These are phyloP conservation scores for Anarhynchus alexandrinus DNA, from an alignment of 2,113 vertebrate genomes.

Conservation along the genomic window DNA sequence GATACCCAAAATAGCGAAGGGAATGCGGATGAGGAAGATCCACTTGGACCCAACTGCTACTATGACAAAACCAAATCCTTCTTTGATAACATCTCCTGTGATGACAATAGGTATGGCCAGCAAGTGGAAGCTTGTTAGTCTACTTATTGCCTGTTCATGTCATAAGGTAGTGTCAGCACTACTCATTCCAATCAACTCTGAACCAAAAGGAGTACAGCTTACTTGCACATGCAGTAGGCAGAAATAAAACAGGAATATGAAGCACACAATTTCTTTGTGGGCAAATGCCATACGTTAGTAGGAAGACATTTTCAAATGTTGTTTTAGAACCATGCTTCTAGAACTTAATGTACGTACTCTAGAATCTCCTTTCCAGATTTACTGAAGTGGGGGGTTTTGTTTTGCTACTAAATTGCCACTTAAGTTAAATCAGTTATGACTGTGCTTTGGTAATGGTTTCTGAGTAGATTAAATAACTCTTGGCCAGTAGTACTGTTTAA, in stretches of 20 bases:
- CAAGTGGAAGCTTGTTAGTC: not conserved
- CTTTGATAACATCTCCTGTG: slow-evolving; percentile 97
- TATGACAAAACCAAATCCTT: slow-evolving; percentile 99
- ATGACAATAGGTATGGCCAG: slow-evolving; percentile 84
- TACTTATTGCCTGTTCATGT: not conserved
- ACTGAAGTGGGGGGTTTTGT: rapidly evolving
- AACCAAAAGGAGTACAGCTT: not conserved
- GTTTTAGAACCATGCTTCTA: not conserved
- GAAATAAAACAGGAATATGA: not conserved
- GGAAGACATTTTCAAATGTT: not conserved
- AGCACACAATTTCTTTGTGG: not conserved
- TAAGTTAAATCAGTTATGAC: not conserved
- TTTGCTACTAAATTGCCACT: not conserved
- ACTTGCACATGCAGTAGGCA: not conserved
- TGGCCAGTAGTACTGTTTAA: not conserved
- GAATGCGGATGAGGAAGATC: slow-evolving; percentile 87
- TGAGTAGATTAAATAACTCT: not conserved
- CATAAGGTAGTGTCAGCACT: not conserved
- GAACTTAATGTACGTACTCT: not conserved
- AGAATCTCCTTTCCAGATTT: not conserved
- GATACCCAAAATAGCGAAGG: slow-evolving; percentile 87
- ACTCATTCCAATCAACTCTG: rapidly evolving
- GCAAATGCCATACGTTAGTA: not conserved
- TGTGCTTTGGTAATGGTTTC: not conserved
- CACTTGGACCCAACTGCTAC: slow-evolving; percentile 85